phyloP scores from a whole-genome alignment of 2,113 vertebrate genomes.

The Conger conger region DNA sequence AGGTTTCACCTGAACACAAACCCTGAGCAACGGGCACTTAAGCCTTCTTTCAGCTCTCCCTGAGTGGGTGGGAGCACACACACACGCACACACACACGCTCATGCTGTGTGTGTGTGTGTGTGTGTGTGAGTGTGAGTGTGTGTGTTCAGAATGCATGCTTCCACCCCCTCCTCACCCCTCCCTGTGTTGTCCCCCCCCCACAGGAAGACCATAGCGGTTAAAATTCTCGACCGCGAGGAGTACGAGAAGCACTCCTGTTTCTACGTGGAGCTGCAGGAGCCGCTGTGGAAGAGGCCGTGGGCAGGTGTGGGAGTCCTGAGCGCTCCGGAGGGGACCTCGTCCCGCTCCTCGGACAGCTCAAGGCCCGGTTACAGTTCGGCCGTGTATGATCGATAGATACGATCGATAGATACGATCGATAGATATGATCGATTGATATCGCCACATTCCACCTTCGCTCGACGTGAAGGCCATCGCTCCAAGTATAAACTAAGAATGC shows the following conservation, averaged over 20 bases:
- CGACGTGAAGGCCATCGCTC: too few relatives aligned
- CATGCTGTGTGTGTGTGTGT: slow-evolving; percentile 40
- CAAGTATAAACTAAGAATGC: too few relatives aligned
- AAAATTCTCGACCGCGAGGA: slow-evolving; percentile 97
- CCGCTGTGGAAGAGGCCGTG: slow-evolving; percentile 92
- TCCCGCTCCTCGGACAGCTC: not conserved
- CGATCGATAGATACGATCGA: too few relatives aligned
- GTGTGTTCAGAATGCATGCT: slow-evolving; percentile 71
- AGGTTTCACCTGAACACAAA: not conserved
- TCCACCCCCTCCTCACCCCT: slow-evolving; percentile 76
- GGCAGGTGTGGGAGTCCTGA: slow-evolving; percentile 93
- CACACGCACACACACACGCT: slow-evolving; percentile 48
- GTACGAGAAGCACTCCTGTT: slow-evolving; percentile 98
- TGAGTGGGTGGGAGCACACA: slow-evolving; percentile 2
- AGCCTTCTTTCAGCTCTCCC: slow-evolving; percentile 20
- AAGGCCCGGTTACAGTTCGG: too few relatives aligned
- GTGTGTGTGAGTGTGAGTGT: slow-evolving; percentile 48
- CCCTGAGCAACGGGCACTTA: not conserved
- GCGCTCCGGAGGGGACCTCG: too few relatives aligned
- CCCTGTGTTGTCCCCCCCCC: slow-evolving; percentile 86
- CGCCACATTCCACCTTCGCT: too few relatives aligned
- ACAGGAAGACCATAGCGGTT: slow-evolving; percentile 97
- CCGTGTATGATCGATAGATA: too few relatives aligned
- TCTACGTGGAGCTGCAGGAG: slow-evolving; percentile 91
- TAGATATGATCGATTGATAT: too few relatives aligned